These are phyloP conservation scores for Rhabdophis nuchalis DNA, from an alignment of 2,797 vertebrate species.

Conservation along the genomic window DNA sequence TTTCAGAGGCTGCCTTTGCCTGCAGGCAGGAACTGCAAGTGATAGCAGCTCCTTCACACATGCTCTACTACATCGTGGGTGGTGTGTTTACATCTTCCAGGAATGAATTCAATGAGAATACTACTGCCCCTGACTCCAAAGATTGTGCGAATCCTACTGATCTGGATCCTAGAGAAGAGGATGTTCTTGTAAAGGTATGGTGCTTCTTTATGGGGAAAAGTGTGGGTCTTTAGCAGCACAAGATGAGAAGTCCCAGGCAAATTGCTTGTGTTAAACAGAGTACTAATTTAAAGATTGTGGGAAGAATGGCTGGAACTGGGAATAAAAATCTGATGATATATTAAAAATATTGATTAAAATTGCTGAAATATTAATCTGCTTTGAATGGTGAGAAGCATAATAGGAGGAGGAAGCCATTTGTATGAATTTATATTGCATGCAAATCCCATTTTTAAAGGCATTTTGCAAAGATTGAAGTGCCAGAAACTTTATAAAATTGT, in stretches of 20 bases:
- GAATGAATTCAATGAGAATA: constrained; percentile 49
- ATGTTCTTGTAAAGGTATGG: constrained; percentile 68
- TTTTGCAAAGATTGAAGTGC: not conserved
- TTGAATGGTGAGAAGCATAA: not conserved
- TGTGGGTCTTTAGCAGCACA: not conserved
- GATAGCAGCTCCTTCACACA: not conserved
- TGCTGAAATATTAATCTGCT: not conserved
- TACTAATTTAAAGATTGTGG: constrained; percentile 22
- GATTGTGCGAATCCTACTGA: constrained; percentile 44
- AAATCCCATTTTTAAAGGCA: not conserved
- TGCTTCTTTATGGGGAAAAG: constrained; percentile 31
- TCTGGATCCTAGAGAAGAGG: constrained; percentile 42
- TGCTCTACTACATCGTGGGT: not conserved
- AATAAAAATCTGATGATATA: not conserved
- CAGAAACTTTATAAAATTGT: constrained; percentile 15
- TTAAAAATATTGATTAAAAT: not conserved
- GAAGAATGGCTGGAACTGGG: not conserved
- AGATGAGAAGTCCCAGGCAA: not conserved
- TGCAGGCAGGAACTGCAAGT: not conserved
- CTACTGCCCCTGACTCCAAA: constrained; percentile 28
- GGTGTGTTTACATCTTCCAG: constrained; percentile 55
- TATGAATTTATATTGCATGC: not conserved
- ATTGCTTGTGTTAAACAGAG: constrained; percentile 7
- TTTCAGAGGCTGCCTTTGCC: not conserved
- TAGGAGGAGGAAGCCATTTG: not conserved